phyloP scores from a whole-genome alignment of 2,888 invertebrate genomes.

The Rhagophthalmus giganteus region DNA sequence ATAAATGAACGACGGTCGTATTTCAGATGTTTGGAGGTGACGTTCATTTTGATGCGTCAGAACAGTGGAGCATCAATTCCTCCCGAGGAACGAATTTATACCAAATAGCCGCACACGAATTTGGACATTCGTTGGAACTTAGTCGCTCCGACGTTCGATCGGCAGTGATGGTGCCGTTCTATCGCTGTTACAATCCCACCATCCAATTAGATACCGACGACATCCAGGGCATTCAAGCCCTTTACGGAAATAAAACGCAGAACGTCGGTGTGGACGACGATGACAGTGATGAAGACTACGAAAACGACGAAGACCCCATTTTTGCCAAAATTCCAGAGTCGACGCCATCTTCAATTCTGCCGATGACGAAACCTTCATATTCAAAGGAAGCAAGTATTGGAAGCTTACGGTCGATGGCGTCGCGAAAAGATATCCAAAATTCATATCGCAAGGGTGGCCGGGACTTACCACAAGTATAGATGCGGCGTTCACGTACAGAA shows the following conservation, averaged over 20 bases:
- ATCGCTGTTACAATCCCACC: slow-evolving; percentile 84
- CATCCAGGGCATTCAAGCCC: slow-evolving; percentile 77
- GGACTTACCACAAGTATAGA: slow-evolving; percentile 83
- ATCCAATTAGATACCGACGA: slow-evolving; percentile 90
- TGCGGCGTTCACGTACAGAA: slow-evolving; percentile 92
- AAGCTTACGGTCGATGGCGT: slow-evolving; percentile 82
- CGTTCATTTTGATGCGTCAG: slow-evolving; percentile 96
- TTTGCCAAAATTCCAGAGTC: slow-evolving; percentile 78
- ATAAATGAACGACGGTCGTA: no score
- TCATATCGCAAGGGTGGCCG: slow-evolving; percentile 81
- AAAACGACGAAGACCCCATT: no score
- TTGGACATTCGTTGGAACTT: slow-evolving; percentile 94
- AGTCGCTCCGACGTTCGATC: slow-evolving; percentile 90
- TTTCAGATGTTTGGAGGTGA: slow-evolving; percentile 90
- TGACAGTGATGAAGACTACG: slow-evolving; percentile 57
- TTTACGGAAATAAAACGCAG: slow-evolving; percentile 69
- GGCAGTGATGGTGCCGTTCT: slow-evolving; percentile 97
- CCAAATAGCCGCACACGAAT: slow-evolving; percentile 96
- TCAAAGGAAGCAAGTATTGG: slow-evolving; percentile 90
- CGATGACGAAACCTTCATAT: slow-evolving; percentile 85
- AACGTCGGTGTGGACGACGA: slow-evolving; percentile 27
- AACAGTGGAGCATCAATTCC: slow-evolving; percentile 87
- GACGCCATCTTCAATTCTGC: slow-evolving; percentile 91
- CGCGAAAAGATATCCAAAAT: slow-evolving; percentile 83
- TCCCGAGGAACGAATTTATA: slow-evolving; percentile 87